phyloP scores from a whole-genome alignment of 2,888 invertebrate genomes.

The Temnothorax unifasciatus region DNA sequence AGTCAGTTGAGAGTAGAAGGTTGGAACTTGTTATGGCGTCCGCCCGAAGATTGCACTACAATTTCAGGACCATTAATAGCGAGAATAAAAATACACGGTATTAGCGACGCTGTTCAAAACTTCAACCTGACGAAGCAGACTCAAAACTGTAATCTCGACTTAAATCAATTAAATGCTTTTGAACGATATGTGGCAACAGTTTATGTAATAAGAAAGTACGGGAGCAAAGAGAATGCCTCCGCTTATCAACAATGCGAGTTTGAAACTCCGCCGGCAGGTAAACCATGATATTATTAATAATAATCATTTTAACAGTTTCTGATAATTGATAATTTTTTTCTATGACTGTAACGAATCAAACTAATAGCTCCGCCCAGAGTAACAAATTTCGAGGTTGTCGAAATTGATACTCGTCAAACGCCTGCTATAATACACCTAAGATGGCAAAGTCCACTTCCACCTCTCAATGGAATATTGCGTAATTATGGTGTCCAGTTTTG shows the following conservation, averaged over 20 bases:
- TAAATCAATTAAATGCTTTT: constrained; percentile 46
- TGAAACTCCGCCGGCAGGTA: constrained; percentile 71
- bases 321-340: constrained; percentile 17
- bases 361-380: constrained; percentile 73
- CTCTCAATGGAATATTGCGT: constrained; percentile 72
- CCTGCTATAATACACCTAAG: constrained; percentile 52
- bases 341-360: not conserved
- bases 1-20: constrained; percentile 57
- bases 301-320: not conserved
- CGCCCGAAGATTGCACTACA: constrained; percentile 72
- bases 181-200: constrained; percentile 69
- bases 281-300: not conserved
- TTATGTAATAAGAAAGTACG: constrained; percentile 60
- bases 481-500: constrained; percentile 59
- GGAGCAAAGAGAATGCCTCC: constrained; percentile 37
- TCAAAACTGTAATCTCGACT: not conserved
- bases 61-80: constrained; percentile 70
- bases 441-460: constrained; percentile 75
- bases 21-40: constrained; percentile 66
- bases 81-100: constrained; percentile 64
- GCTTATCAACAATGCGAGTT: constrained; percentile 56
- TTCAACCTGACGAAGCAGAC: constrained; percentile 14
- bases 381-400: constrained; percentile 66
- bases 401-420: constrained; percentile 61
- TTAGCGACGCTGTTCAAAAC: constrained; percentile 55